Conservation (phyloP, 2,888 invertebrate species). For the Volucella zonaria region DNA sequence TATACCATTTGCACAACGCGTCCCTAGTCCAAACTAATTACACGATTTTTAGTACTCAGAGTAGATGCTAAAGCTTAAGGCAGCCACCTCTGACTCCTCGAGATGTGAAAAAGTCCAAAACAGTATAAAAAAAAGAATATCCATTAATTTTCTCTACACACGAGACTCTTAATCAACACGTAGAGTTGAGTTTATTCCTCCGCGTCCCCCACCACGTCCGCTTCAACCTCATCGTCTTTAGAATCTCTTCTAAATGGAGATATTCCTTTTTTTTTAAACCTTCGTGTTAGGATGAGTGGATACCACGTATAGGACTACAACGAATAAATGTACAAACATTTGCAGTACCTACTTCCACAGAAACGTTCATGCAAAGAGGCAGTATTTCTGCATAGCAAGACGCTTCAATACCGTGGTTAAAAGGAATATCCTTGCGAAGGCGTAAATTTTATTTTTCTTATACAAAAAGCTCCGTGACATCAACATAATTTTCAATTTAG, state of each 20-base stretch:
- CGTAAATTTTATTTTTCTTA: slow-evolving; percentile 66
- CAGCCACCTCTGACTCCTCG: slow-evolving; percentile 25
- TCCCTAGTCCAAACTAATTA: slow-evolving; percentile 53
- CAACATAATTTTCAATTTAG: slow-evolving; percentile 70
- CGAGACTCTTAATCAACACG: slow-evolving; percentile 72
- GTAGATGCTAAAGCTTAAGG: slow-evolving; percentile 26
- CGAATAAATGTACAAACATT: slow-evolving; percentile 35
- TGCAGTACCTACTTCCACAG: not conserved
- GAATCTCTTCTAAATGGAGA: slow-evolving; percentile 44
- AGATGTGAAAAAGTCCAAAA: slow-evolving; percentile 5
- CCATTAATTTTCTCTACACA: slow-evolving; percentile 66
- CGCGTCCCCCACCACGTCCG: not conserved
- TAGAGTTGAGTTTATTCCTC: slow-evolving; percentile 26
- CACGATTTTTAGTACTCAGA: slow-evolving; percentile 43
- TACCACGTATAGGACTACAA: no score
- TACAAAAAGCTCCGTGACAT: slow-evolving; percentile 36
- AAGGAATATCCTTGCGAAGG: slow-evolving; percentile 56
- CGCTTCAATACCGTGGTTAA: slow-evolving; percentile 32
- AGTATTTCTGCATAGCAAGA: not conserved
- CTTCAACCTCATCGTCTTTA: not conserved
- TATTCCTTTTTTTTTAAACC: slow-evolving; percentile 59
- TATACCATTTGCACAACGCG: slow-evolving; percentile 29
- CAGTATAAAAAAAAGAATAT: slow-evolving; percentile 23
- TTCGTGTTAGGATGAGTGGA: slow-evolving; percentile 16
- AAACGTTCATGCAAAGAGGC: not conserved